A percentile compares a stretch with the other conserved stretches of the same genome.
Evolutionary conservation across 2,888 invertebrate species (phyloP).

Genomic region (Pterostichus madidus): DNA sequence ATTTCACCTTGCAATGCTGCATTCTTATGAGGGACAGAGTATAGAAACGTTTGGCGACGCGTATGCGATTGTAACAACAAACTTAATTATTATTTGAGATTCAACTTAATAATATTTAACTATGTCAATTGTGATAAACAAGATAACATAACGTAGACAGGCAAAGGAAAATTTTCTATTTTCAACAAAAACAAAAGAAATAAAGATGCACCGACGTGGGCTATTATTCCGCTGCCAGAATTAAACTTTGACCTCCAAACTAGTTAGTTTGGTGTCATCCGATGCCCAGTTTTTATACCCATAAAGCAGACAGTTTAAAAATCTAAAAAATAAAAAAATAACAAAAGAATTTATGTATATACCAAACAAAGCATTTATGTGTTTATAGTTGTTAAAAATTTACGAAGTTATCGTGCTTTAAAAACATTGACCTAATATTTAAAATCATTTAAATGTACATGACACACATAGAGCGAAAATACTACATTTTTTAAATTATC

Average conservation of each 20-base stretch:
- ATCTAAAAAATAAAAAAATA: conserved; percentile 15
- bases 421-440: conserved; percentile 30
- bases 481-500: background rate
- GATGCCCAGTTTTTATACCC: conserved; percentile 2
- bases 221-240: background rate
- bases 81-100: too few relatives aligned
- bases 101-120: too few relatives aligned
- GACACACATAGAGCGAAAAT: background rate
- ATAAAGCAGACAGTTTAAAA: background rate
- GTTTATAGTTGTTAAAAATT: background rate
- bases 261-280: conserved; percentile 7
- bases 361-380: background rate
- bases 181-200: too few relatives aligned
- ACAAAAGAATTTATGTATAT: background rate
- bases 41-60: too few relatives aligned
- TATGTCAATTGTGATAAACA: too few relatives aligned
- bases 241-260: conserved; percentile 47
- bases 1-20: too few relatives aligned
- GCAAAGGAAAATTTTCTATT: too few relatives aligned
- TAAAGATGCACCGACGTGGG: too few relatives aligned
- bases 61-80: too few relatives aligned
- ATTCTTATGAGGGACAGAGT: too few relatives aligned
- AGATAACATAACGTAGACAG: too few relatives aligned
- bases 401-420: background rate
- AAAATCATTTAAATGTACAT: background rate